Percentiles rank a stretch among this genome's conserved stretches.
phyloP scores from a whole-genome alignment of 2,888 invertebrate genomes.

The Helobdella robusta region DNA sequence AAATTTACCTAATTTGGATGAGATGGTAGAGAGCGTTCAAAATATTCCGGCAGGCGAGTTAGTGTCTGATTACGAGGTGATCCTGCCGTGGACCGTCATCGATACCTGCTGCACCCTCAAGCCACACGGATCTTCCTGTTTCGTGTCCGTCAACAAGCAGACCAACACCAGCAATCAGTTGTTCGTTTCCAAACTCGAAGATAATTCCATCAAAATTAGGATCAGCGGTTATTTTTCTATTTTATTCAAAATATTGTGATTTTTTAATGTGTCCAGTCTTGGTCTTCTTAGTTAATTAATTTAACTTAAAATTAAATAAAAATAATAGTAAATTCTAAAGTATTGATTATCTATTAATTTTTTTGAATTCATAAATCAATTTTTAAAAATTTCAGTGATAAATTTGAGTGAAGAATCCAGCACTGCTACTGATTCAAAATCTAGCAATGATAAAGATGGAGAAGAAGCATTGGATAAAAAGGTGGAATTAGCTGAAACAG shows the following conservation, averaged over 20 bases:
- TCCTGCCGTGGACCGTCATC: conserved; percentile 27
- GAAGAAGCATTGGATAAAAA: neutral
- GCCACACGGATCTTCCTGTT: conserved; percentile 25
- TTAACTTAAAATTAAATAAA: too few species aligned
- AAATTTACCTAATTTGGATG: too few species aligned
- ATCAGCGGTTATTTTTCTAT: conserved; percentile 22
- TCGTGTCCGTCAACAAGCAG: conserved; percentile 25
- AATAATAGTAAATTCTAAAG: neutral
- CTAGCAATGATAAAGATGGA: neutral
- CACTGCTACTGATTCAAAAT: neutral
- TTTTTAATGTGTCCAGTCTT: too few species aligned
- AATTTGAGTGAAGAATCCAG: neutral
- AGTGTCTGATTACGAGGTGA: conserved; percentile 29
- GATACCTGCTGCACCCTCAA: conserved; percentile 23
- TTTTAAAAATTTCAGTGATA: neutral
- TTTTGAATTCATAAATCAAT: neutral
- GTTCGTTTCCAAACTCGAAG: conserved; percentile 24
- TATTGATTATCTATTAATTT: neutral
- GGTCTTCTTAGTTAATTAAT: too few species aligned
- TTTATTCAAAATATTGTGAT: too few species aligned
- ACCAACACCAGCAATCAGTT: conserved; percentile 25
- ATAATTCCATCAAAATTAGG: conserved; percentile 28
- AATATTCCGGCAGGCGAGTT: conserved; percentile 22
- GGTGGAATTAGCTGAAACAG: neutral
- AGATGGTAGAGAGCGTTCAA: conserved; percentile 1